A percentile compares a stretch with the other conserved stretches of the same genome.
phyloP scores from a whole-genome alignment of 2,888 invertebrate species.

The Epistrophella euchroma region DNA sequence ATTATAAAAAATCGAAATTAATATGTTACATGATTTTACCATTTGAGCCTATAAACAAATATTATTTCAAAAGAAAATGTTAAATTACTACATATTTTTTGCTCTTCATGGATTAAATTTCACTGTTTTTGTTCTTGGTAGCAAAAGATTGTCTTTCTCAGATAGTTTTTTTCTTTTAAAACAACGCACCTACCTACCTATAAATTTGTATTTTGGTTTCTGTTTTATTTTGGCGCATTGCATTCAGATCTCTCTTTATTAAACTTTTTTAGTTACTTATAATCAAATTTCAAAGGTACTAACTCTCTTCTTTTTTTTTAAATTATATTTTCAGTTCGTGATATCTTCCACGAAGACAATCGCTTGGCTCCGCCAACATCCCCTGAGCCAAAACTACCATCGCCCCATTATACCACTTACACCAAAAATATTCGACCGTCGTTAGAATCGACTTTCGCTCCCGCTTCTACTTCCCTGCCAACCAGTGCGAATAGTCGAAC shows the following conservation, averaged over 20 bases:
- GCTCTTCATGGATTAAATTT: too few species aligned
- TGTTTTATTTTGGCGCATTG: background rate
- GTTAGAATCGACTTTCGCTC: slow-evolving; percentile 41
- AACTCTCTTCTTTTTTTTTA: slow-evolving; percentile 76
- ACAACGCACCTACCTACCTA: too few species aligned
- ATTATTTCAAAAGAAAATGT: too few species aligned
- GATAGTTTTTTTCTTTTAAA: too few species aligned
- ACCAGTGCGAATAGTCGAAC: slow-evolving; percentile 57
- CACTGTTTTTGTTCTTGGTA: too few species aligned
- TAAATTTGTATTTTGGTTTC: too few species aligned
- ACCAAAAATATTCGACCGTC: slow-evolving; percentile 70
- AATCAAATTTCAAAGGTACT: background rate
- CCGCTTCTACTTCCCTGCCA: slow-evolving; percentile 38
- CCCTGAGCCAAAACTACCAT: slow-evolving; percentile 66
- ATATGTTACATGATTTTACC: too few species aligned
- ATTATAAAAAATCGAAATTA: too few species aligned
- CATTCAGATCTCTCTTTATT: background rate
- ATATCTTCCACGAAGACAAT: slow-evolving; percentile 84
- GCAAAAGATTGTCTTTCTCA: too few species aligned
- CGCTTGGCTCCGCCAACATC: slow-evolving; percentile 78
- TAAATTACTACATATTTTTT: too few species aligned
- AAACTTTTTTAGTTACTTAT: background rate
- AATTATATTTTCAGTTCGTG: slow-evolving; percentile 84
- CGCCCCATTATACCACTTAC: slow-evolving; percentile 59
- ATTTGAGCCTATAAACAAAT: too few species aligned